Base-by-base conservation (phyloP, 1,140 invertebrate genomes). In the Pollicipes pollicipes region DNA sequence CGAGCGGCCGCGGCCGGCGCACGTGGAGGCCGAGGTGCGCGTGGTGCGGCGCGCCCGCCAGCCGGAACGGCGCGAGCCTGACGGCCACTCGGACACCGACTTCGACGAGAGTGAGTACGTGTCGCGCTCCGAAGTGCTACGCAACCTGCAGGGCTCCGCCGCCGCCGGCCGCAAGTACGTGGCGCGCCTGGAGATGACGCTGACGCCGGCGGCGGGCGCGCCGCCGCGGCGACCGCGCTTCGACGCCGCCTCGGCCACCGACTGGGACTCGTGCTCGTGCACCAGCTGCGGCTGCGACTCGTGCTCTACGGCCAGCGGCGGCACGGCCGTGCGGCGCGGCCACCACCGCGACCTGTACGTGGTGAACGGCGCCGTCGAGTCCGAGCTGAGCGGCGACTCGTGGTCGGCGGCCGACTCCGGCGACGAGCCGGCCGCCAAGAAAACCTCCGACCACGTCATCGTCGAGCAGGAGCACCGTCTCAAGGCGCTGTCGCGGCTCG, bases 351-450 rank as follows among this genome's bases (percentile, higher is more conserved):
- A 32, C 29, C 30, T 68, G 66, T 66, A 66, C n/a, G 70, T 70
- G 28, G 30, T 37, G 26, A 30, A 24, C 21, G 30, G 17, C 73
- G 72, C 72, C 64, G 72, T 31, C 31, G 70, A 70, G 64, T 24
- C 73, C 71, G 71, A 71, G 69, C 37, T 8, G n/a, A 31, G 24
- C 27, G 30, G 70, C 67, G 72, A 73, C 37, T 71, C 73, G 10
- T 74, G 73, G 73, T 74, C 73, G 30, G 72, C 71, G 28, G 70
- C 70, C 63, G 75, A 76, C 68, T 75, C 75, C n/a, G n/a, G n/a
- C n/a, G n/a, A n/a, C n/a, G n/a, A n/a, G n/a, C n/a, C n/a, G n/a
- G n/a, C n/a, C 66, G 73, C 45, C 21, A 58, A 74, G 68, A 75
- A 76, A 66, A 74, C 73, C 8, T 76, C 75, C 30, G 74, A 75